Base-by-base conservation (phyloP, 2,113 vertebrate genomes). In the Oxyura jamaicensis region DNA sequence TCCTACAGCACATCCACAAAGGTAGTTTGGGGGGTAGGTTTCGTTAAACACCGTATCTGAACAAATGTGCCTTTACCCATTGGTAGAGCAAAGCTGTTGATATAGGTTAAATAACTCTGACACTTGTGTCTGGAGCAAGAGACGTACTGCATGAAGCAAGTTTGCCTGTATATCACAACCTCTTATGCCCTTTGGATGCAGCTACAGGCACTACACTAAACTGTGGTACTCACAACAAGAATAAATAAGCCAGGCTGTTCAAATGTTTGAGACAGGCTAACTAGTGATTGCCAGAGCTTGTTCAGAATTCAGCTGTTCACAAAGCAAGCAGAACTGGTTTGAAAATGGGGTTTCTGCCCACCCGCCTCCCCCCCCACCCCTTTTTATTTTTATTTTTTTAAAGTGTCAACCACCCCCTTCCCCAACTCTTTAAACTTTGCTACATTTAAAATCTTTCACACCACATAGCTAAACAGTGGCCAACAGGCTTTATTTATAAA, bases 401-500 rank as follows among this genome's bases (percentile, higher is more conserved):
- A 72, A 88, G 96, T 20, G 36, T 87, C 91, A 80, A 91, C 88
- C 62, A 75, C 58, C 76, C 91, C 91, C 58, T 83, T 81, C 80
- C 83, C 92, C 83, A 85, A 89, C 81, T 87, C 86, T 80, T 94
- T 89, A 53, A 97, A 96, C 92, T 58, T 94, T 97, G 97, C 97
- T 97, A 98, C 97, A 97, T 97, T 96, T 96, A 97, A 96, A 98
- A 80, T 97, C 97, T 97, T 97, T 90, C 97, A 98, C 96, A 97
- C 97, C 96, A 97, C 96, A 90, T 41, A 92, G 82, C 95, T 97
- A 97, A 97, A 98, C 97, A 97, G 95, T 95, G 95, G 96, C 97
- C 97, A 96, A 95, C 88, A 98, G 97, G 96, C 97, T 97, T 96
- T 88, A 91, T 95, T 96, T 91, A 96, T 92, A 3, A 13, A 78